These are phyloP conservation scores for Pantelozetes paolii DNA, from an alignment of 2,888 invertebrate species.

Conservation along the genomic window DNA sequence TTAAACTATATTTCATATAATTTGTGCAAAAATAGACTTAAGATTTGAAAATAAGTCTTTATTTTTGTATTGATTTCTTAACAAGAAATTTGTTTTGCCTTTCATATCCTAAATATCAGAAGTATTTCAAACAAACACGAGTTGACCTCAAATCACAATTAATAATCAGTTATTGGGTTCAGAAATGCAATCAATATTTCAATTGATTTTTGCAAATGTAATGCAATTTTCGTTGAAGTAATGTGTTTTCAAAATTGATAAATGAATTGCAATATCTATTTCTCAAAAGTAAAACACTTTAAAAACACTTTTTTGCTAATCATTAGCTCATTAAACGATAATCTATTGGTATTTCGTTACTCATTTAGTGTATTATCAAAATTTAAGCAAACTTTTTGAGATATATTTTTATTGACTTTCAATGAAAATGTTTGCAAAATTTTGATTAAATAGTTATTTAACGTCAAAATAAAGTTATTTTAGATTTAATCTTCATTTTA, in stretches of 20 bases:
- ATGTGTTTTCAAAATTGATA: neutral
- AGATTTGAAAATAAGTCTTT: neutral
- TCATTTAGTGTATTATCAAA: too few relatives aligned
- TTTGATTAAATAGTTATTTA: neutral
- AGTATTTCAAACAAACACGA: neutral
- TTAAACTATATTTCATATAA: neutral
- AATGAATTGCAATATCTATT: neutral
- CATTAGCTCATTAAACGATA: neutral
- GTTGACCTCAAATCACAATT: slow-evolving; percentile 28
- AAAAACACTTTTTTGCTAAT: neutral
- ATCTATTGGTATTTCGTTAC: too few relatives aligned
- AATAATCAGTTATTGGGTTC: slow-evolving; percentile 3
- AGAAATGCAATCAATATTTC: neutral
- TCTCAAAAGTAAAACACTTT: neutral
- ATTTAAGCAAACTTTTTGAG: neutral
- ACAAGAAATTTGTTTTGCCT: neutral
- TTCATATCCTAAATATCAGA: neutral
- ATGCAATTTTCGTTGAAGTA: neutral
- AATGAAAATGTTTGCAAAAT: slow-evolving; percentile 7
- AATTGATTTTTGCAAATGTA: neutral
- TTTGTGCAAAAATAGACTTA: neutral
- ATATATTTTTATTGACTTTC: neutral
- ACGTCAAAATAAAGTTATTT: slow-evolving; percentile 28
- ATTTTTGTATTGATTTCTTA: neutral
- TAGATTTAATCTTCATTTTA: neutral